Evolutionary conservation across 2,888 invertebrate species (phyloP).

Genomic region (Oscheius onirici): DNA sequence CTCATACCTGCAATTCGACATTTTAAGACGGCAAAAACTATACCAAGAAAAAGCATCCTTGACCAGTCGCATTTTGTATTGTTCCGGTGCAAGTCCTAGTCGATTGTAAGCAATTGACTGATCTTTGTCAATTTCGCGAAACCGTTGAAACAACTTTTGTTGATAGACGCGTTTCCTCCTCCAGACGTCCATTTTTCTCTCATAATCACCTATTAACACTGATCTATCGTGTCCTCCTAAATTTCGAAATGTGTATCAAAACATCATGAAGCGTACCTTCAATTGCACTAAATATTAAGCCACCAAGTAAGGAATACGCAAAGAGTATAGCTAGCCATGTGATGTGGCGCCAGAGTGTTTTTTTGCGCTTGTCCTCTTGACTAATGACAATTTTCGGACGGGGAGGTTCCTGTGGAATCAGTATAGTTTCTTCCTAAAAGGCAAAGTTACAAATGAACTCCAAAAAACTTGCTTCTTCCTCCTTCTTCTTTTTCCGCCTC

Average conservation of each 20-base stretch:
- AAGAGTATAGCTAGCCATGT: slow-evolving; percentile 55
- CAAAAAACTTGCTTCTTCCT: slow-evolving; percentile 3
- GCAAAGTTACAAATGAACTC: neutral
- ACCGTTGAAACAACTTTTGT: slow-evolving; percentile 55
- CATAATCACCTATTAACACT: slow-evolving; percentile 45
- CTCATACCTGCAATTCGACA: slow-evolving; percentile 46
- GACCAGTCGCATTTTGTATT: slow-evolving; percentile 17
- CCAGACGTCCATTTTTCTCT: slow-evolving; percentile 52
- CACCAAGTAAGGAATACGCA: slow-evolving; percentile 57
- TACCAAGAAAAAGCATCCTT: slow-evolving; percentile 28
- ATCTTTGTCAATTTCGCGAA: slow-evolving; percentile 28
- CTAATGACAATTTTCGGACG: slow-evolving; percentile 48
- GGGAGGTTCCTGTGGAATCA: slow-evolving; percentile 29
- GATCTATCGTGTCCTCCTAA: slow-evolving; percentile 56
- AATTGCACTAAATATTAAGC: slow-evolving; percentile 58
- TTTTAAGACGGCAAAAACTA: neutral
- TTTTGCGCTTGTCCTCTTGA: slow-evolving; percentile 50
- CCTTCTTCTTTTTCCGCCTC: slow-evolving; percentile 25
- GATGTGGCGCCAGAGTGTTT: slow-evolving; percentile 57
- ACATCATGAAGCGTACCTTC: slow-evolving; percentile 47
- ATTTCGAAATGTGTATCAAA: neutral
- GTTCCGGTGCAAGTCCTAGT: slow-evolving; percentile 14
- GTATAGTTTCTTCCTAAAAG: slow-evolving; percentile 33
- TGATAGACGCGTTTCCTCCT: slow-evolving; percentile 53
- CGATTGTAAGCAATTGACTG: slow-evolving; percentile 23